Conservation (phyloP, 2,113 vertebrate genomes). For the Monopterus albus region DNA sequence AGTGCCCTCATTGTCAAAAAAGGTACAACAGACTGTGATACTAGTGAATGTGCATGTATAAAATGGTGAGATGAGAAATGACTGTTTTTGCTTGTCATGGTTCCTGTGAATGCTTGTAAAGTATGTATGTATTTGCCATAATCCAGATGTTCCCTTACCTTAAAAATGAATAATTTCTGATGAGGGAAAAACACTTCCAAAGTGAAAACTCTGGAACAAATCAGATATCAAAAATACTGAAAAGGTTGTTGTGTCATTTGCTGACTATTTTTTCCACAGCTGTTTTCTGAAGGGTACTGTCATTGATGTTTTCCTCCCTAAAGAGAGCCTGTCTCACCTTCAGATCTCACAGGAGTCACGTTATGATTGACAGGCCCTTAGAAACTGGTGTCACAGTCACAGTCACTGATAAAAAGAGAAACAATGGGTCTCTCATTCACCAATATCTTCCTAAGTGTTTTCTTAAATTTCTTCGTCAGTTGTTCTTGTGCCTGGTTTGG, state of each 20-base stretch:
- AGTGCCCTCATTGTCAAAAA: slow-evolving; percentile 94
- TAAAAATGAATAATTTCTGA: not conserved
- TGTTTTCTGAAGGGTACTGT: slow-evolving; percentile 63
- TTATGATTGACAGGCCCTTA: slow-evolving; percentile 67
- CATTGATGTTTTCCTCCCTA: slow-evolving; percentile 67
- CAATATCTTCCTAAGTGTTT: too few species aligned
- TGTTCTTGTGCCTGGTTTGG: too few species aligned
- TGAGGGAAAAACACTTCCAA: slow-evolving; percentile 42
- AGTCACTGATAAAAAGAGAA: slow-evolving; percentile 56
- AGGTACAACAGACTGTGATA: slow-evolving; percentile 78
- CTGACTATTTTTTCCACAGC: not conserved
- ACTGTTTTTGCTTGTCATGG: not conserved
- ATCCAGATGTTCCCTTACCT: not conserved
- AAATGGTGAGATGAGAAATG: not conserved
- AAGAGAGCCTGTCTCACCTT: slow-evolving; percentile 41
- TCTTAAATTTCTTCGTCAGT: too few species aligned
- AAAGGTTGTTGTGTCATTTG: not conserved
- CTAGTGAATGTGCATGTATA: not conserved
- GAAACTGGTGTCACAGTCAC: slow-evolving; percentile 35
- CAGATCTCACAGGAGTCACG: slow-evolving; percentile 24
- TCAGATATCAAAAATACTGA: not conserved
- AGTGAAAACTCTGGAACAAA: slow-evolving; percentile 34
- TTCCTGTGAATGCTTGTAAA: not conserved
- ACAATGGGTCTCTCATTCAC: too few species aligned
- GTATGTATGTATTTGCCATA: not conserved